Conservation (phyloP, 2,797 vertebrate genomes). For the Delichon dasypus region DNA sequence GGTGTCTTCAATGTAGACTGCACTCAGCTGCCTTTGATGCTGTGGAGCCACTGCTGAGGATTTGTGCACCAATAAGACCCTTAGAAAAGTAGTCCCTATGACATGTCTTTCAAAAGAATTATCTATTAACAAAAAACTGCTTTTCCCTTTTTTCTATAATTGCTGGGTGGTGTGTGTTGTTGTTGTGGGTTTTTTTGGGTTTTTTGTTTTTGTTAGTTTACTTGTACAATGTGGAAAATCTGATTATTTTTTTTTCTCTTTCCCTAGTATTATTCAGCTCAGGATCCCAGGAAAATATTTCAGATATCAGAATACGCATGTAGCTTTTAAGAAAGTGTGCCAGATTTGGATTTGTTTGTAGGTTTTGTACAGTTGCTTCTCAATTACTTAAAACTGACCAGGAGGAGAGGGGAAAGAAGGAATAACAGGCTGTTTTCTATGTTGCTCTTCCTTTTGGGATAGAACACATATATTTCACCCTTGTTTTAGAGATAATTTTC, state of each 20-base stretch:
- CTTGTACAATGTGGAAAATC: neutral
- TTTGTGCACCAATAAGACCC: neutral
- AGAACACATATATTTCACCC: neutral
- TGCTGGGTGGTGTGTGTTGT: neutral
- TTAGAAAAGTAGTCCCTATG: neutral
- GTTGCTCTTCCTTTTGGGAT: neutral
- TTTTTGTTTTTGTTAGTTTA: neutral
- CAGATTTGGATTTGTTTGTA: neutral
- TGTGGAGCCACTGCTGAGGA: neutral
- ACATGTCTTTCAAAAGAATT: neutral
- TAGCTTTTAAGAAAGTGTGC: neutral
- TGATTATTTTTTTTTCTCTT: neutral
- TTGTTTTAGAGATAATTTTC: neutral
- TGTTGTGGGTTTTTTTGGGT: rapidly evolving
- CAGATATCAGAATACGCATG: neutral
- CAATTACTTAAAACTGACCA: neutral
- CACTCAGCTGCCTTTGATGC: neutral
- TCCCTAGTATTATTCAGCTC: neutral
- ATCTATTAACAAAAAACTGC: neutral
- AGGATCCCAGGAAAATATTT: neutral
- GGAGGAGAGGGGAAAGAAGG: neutral
- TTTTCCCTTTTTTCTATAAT: neutral
- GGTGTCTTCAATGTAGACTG: neutral
- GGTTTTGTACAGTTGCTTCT: neutral
- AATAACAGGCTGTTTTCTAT: neutral